Evolutionary conservation across 2,888 invertebrate genomes (phyloP).

Genomic region (Apodemia mormo): DNA sequence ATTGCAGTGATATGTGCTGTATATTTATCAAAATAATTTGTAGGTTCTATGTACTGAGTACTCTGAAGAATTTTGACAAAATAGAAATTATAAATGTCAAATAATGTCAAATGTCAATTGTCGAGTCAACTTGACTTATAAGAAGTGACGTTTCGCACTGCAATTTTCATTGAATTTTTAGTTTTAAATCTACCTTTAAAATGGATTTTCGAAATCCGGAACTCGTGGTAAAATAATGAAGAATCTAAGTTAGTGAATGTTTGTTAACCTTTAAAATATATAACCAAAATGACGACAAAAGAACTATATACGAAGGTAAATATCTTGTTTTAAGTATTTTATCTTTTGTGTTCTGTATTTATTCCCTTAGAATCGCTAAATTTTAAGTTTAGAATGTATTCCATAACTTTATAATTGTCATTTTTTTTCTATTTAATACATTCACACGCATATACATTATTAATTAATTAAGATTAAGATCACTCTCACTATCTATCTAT

Average conservation of each 20-base stretch:
- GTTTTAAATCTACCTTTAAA: conserved; percentile 72
- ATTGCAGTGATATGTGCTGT: background rate
- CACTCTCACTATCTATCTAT: conserved; percentile 52
- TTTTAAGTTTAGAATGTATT: conserved; percentile 42
- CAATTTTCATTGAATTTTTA: conserved; percentile 51
- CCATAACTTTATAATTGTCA: background rate
- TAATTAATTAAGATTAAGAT: conserved; percentile 33
- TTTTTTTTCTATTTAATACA: background rate
- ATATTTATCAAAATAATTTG: background rate
- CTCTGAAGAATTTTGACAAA: conserved; percentile 37
- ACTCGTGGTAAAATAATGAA: conserved; percentile 65
- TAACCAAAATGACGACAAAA: conserved; percentile 75
- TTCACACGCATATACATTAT: conserved; percentile 12
- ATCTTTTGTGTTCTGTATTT: conserved; percentile 41
- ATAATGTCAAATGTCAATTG: conserved; percentile 39
- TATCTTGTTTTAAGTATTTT: conserved; percentile 29
- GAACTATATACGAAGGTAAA: conserved; percentile 79
- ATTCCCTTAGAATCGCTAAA: conserved; percentile 28
- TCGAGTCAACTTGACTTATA: conserved; percentile 42
- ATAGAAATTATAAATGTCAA: conserved; percentile 13
- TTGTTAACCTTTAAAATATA: conserved; percentile 29
- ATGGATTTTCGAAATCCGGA: conserved; percentile 61
- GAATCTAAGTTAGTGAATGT: conserved; percentile 30
- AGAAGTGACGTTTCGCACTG: conserved; percentile 71
- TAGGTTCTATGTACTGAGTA: too few species aligned